phyloP scores from a whole-genome alignment of 2,113 vertebrate species.

The Charina bottae region DNA sequence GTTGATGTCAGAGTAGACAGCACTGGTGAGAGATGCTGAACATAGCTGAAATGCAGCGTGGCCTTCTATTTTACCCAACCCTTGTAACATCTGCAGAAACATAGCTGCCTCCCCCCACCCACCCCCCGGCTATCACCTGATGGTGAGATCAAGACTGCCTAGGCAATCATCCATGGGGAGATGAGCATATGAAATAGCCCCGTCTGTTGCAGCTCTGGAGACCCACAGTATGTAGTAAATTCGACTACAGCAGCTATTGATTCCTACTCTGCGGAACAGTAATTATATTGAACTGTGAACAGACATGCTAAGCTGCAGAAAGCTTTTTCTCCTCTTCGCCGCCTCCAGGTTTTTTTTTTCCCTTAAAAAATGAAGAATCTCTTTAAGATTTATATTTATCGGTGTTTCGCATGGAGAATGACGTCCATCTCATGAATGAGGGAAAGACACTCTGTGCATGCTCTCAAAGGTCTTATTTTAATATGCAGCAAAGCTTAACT shows the following conservation, averaged over 20 bases:
- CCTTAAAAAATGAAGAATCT: not conserved
- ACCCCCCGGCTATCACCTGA: fast-evolving
- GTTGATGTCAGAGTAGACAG: not conserved
- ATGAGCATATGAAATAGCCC: constrained; percentile 79
- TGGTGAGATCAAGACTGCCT: constrained; percentile 15
- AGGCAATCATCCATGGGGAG: constrained; percentile 41
- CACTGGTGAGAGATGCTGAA: no score
- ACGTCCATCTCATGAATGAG: not conserved
- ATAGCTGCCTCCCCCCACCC: not conserved
- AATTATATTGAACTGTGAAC: constrained; percentile 87
- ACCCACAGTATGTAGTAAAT: constrained; percentile 81
- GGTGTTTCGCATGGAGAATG: not conserved
- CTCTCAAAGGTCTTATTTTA: not conserved
- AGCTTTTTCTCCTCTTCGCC: not conserved
- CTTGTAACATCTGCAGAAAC: no score
- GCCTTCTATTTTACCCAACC: not conserved
- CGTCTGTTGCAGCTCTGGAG: constrained; percentile 76
- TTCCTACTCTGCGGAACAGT: constrained; percentile 82
- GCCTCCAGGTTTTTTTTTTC: not conserved
- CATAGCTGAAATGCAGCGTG: no score
- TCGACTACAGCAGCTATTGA: constrained; percentile 83
- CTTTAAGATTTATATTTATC: not conserved
- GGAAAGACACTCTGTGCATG: not conserved
- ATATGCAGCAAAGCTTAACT: not conserved
- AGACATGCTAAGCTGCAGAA: constrained; percentile 75